Conservation (phyloP, 2,888 invertebrate species). For the Cerceris ruficornis region DNA sequence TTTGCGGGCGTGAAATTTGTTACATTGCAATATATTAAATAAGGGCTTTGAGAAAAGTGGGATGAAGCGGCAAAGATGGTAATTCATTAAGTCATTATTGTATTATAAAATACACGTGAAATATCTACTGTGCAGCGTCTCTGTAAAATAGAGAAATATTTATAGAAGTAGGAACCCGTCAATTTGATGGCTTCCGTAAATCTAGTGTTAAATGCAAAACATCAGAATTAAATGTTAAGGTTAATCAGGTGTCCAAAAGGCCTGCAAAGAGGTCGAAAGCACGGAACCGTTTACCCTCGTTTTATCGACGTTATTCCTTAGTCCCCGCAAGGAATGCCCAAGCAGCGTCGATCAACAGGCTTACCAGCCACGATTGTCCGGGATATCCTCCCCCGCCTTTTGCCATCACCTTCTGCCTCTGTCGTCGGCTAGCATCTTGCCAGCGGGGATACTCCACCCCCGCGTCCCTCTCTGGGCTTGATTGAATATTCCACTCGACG, state of each 20-base stretch:
- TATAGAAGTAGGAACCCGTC: too few relatives aligned
- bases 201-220: too few relatives aligned
- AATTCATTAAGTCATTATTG: too few relatives aligned
- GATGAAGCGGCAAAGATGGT: too few relatives aligned
- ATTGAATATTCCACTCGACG: constrained; percentile 79
- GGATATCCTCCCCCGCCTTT: constrained; percentile 48
- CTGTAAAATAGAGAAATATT: too few relatives aligned
- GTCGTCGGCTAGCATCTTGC: constrained; percentile 39
- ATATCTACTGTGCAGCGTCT: too few relatives aligned
- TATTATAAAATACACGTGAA: too few relatives aligned
- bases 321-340: constrained; percentile 63
- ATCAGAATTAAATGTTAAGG: too few relatives aligned
- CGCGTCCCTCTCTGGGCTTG: constrained; percentile 57
- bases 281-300: constrained; percentile 64
- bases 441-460: constrained; percentile 19
- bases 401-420: constrained; percentile 41
- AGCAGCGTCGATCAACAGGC: constrained; percentile 75
- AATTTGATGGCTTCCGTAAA: too few relatives aligned
- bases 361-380: constrained; percentile 52
- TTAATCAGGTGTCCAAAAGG: constrained; percentile 24
- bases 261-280: constrained; percentile 16
- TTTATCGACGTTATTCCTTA: constrained; percentile 58
- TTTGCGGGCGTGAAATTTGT: too few relatives aligned
- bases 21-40: too few relatives aligned
- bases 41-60: too few relatives aligned